Percentiles rank a stretch among this genome's conserved stretches.
These are phyloP conservation scores for Poecilia velifera DNA, from an alignment of 2,797 vertebrate genomes.

Conservation along the genomic window DNA sequence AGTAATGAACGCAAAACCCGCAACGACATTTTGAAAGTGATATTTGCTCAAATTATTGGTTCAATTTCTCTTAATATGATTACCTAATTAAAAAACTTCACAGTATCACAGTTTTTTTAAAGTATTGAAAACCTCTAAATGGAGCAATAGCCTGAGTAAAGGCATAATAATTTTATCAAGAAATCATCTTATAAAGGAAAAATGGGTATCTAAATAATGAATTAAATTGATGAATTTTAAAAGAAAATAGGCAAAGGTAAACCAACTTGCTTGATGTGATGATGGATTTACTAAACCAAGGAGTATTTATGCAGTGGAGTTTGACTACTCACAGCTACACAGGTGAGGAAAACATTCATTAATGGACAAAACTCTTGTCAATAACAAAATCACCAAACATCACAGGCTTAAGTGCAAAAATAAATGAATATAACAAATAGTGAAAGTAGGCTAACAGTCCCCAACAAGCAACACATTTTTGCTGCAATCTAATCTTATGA, in stretches of 20 bases:
- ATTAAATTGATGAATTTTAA: background rate
- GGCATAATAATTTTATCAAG: background rate
- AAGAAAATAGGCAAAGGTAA: background rate
- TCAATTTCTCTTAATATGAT: background rate
- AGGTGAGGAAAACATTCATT: background rate
- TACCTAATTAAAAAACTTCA: conserved; percentile 8
- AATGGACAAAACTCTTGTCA: background rate
- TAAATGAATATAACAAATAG: background rate
- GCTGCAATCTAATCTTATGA: background rate
- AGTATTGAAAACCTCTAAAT: background rate
- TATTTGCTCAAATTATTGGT: conserved; percentile 18
- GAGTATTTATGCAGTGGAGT: background rate
- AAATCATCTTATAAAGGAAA: background rate
- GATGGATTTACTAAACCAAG: background rate
- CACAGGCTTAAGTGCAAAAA: background rate
- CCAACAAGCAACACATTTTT: background rate
- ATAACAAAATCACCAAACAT: background rate
- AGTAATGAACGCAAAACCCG: conserved; percentile 7
- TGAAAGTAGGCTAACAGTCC: no score
- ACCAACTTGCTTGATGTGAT: background rate
- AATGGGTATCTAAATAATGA: background rate
- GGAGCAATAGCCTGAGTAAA: background rate
- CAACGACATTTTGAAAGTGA: background rate
- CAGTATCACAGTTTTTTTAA: background rate
- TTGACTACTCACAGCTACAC: background rate